phyloP scores from a whole-genome alignment of 2,113 vertebrate genomes.

The Tachysurus fulvidraco region DNA sequence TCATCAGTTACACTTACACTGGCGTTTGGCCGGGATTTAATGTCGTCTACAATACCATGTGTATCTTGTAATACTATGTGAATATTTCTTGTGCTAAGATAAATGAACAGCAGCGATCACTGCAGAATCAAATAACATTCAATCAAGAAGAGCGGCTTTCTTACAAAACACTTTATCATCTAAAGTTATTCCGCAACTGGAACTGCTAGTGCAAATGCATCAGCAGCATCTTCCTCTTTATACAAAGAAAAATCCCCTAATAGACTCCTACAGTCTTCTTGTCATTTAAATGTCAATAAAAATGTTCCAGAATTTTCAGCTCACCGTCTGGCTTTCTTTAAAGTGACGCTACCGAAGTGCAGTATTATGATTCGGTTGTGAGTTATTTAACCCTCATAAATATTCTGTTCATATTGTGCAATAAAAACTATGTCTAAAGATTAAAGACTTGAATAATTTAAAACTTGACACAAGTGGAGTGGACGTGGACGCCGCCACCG shows the following conservation, averaged over 20 bases:
- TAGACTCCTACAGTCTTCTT: not conserved
- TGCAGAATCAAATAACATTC: not conserved
- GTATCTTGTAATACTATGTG: not conserved
- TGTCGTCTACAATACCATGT: not conserved
- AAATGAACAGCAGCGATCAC: not conserved
- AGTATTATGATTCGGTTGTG: not conserved
- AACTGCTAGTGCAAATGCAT: not conserved
- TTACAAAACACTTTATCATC: not conserved
- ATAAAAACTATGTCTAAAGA: not conserved
- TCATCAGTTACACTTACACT: constrained; percentile 11
- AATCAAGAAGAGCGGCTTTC: not conserved
- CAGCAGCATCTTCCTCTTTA: not conserved
- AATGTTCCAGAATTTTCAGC: not conserved
- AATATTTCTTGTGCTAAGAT: not conserved
- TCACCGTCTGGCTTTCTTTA: not conserved
- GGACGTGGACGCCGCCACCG: not conserved
- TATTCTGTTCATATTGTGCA: not conserved
- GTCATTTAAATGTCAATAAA: not conserved
- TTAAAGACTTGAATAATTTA: not conserved
- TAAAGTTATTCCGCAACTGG: not conserved
- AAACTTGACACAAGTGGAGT: not conserved
- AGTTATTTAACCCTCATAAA: not conserved
- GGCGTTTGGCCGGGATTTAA: not conserved
- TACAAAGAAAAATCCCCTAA: not conserved
- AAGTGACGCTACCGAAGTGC: too few species aligned